Percentiles rank a stretch among this genome's conserved stretches.
Evolutionary conservation across 1,140 invertebrate species (phyloP).

Genomic region (Zaprionus kolodkinae): DNA sequence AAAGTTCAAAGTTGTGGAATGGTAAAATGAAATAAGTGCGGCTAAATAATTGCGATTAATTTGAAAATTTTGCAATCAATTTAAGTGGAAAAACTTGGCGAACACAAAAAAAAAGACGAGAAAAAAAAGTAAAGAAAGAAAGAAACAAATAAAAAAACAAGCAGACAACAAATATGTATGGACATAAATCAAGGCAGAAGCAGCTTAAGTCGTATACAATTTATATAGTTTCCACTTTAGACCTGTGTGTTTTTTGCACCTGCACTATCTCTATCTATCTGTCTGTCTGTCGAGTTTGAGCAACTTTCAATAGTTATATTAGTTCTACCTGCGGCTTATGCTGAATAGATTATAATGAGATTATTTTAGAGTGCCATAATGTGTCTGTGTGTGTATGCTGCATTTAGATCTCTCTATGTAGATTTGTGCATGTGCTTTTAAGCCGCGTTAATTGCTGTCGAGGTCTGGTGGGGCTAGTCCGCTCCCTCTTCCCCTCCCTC

Average conservation of each 20-base stretch:
- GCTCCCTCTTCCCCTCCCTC: neutral
- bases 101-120: neutral
- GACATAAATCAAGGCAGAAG: neutral
- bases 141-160: neutral
- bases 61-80: constrained; percentile 31
- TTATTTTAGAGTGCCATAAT: neutral
- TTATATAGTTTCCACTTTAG: neutral
- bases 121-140: neutral
- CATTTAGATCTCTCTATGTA: neutral
- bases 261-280: neutral
- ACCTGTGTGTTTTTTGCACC: neutral
- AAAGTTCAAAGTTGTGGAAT: constrained; percentile 31
- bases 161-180: neutral
- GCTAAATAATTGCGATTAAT: constrained; percentile 38
- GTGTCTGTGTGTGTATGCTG: neutral
- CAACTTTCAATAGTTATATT: neutral
- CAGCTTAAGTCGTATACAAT: neutral
- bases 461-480: neutral
- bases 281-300: neutral
- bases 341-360: neutral
- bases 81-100: constrained; percentile 18
- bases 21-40: constrained; percentile 26
- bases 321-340: neutral
- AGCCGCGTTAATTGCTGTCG: neutral
- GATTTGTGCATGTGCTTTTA: neutral